Evolutionary conservation across 2,113 vertebrate genomes (phyloP).

Genomic region (Dasyurus viverrinus): DNA sequence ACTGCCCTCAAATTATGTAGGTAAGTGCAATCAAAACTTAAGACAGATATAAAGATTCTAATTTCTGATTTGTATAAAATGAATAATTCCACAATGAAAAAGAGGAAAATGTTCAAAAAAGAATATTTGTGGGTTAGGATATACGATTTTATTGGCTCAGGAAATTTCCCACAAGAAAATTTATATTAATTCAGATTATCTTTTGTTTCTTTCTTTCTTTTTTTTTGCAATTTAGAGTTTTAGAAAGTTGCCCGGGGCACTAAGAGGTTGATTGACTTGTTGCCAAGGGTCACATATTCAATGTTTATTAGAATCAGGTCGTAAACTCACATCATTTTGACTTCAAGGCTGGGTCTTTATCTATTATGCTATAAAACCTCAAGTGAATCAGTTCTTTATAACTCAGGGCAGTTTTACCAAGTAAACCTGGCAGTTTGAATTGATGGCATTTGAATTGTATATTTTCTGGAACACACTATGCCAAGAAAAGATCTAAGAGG

Average conservation of each 20-base stretch:
- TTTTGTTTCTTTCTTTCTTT: no score
- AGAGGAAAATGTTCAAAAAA: neutral
- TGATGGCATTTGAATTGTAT: neutral
- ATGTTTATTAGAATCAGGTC: neutral
- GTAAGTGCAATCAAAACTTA: conserved; percentile 2
- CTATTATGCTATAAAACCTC: neutral
- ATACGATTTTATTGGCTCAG: neutral
- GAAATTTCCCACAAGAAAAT: neutral
- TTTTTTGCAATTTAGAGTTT: neutral
- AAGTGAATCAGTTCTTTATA: neutral
- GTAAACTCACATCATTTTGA: neutral
- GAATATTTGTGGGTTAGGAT: neutral
- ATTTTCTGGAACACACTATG: conserved; percentile 16
- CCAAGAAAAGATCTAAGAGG: conserved; percentile 28
- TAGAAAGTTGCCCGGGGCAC: neutral
- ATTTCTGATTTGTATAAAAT: neutral
- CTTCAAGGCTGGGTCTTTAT: neutral
- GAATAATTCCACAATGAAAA: conserved; percentile 45
- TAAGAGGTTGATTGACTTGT: neutral
- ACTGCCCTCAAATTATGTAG: conserved; percentile 7
- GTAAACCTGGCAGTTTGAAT: neutral
- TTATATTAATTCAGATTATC: neutral
- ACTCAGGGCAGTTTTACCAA: neutral
- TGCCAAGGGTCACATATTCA: neutral
- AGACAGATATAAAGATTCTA: conserved; percentile 5